These are phyloP conservation scores for Gnatocerus cornutus DNA, from an alignment of 2,888 invertebrate species.

Conservation along the genomic window DNA sequence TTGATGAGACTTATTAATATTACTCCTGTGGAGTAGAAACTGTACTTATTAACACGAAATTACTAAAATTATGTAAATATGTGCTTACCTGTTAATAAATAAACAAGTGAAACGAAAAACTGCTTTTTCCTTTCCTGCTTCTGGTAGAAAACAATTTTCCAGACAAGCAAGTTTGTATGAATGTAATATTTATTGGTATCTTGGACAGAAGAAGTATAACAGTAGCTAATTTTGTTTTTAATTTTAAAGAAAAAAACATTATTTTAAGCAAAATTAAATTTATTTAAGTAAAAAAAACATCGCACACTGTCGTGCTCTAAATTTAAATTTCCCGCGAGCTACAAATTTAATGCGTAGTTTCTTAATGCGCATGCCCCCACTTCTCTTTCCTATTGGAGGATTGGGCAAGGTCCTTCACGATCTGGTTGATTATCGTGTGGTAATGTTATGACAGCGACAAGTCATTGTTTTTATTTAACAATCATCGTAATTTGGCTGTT, in stretches of 20 bases:
- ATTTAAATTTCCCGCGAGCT: neutral
- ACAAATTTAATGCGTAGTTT: slow-evolving; percentile 23
- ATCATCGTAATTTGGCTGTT: neutral
- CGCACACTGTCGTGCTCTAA: too few relatives aligned
- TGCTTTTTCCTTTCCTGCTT: too few relatives aligned
- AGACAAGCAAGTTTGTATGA: too few relatives aligned
- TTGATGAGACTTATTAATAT: slow-evolving; percentile 19
- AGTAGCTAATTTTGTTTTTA: too few relatives aligned
- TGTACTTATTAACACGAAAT: slow-evolving; percentile 28
- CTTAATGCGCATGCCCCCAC: slow-evolving; percentile 7
- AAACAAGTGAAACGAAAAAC: neutral
- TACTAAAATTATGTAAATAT: slow-evolving; percentile 21
- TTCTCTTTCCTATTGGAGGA: slow-evolving; percentile 16
- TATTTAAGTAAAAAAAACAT: too few relatives aligned
- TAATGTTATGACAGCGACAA: slow-evolving; percentile 27
- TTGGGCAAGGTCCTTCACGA: neutral
- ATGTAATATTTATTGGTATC: too few relatives aligned
- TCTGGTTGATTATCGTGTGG: neutral
- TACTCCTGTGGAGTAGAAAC: slow-evolving; percentile 36
- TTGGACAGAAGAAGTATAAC: too few relatives aligned
- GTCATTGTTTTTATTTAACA: slow-evolving; percentile 21
- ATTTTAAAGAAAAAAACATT: too few relatives aligned
- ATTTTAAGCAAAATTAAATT: too few relatives aligned
- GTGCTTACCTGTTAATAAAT: neutral
- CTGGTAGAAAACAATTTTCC: too few relatives aligned